Base-by-base conservation (phyloP, 2,113 vertebrate species). In the Phoxinus phoxinus region DNA sequence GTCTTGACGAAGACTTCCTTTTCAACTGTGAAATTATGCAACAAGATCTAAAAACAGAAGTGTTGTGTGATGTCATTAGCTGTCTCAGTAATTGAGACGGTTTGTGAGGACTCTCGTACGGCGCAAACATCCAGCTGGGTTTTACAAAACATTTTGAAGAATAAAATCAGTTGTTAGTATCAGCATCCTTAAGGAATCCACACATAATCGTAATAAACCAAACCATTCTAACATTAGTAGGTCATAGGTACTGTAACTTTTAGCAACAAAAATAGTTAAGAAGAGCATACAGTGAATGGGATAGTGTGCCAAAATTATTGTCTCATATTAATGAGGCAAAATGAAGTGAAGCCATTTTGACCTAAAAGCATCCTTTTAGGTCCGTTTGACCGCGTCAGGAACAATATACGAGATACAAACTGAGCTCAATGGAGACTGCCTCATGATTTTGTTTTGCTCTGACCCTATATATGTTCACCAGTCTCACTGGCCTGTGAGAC, bases 401-500 rank as follows among this genome's bases (percentile, higher is more conserved):
- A 25, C 35, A 41, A 53, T 19, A 44, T 13, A 75, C 37, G 37
- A 75, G 67, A 81, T 75, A 35, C 65, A 67, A 32, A 15, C 67
- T 32, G 25, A 56, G 58, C 73, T 75, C 35, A 73, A 0, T 41
- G 41, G 41, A 9, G 17, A 9, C 46, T 82, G 53, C 69, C 56
- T 51, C 71, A 56, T 86, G 63, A 78, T 51, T 77, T 48, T 30
- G 15, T 19, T 71, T 69, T 56, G n/a, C 81, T 23, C 63, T 63
- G 73, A 76, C 51, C 21, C 41, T 72, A 67, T 23, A 48, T 65
- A 82, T 59, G 2, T 32, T 81, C 81, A 86, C 10, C 37, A 53
- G 83, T 32, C 77, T 81, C 81, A 30, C 67, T 78, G 30, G 65
- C 27, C 75, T 73, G 35, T 77, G 51, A 35, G 32, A 32, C 51